Percentiles rank a stretch among this genome's conserved stretches.
Evolutionary conservation across 2,797 vertebrate genomes (phyloP).

Genomic region (Cyprinella venusta): DNA sequence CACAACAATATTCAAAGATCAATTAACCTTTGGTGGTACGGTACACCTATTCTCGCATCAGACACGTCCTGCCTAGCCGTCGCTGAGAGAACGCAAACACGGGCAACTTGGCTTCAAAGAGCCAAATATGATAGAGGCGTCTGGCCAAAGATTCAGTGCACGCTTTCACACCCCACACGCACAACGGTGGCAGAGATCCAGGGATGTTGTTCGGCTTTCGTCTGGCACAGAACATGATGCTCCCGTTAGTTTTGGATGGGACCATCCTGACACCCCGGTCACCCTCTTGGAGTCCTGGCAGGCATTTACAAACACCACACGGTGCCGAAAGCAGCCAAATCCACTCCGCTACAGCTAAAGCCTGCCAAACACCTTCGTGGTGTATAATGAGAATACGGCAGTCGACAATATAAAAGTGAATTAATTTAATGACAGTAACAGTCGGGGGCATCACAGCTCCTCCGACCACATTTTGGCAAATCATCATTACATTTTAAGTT

Average conservation of each 20-base stretch:
- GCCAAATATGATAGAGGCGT: slow-evolving; percentile 11
- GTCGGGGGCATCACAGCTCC: background rate
- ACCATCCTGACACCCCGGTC: slow-evolving; percentile 51
- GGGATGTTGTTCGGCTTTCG: slow-evolving; percentile 29
- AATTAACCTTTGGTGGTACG: background rate
- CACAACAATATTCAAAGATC: slow-evolving; percentile 20
- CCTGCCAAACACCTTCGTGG: slow-evolving; percentile 23
- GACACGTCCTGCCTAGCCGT: no score
- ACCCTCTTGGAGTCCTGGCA: slow-evolving; percentile 70
- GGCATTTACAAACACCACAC: slow-evolving; percentile 68
- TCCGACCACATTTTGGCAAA: background rate
- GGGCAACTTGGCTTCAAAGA: background rate
- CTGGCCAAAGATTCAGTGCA: background rate
- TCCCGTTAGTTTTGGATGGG: slow-evolving; percentile 40
- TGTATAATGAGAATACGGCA: background rate
- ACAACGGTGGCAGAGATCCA: slow-evolving; percentile 7
- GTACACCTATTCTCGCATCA: background rate
- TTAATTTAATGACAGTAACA: slow-evolving; percentile 36
- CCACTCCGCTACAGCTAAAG: slow-evolving; percentile 68
- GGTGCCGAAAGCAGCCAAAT: slow-evolving; percentile 74
- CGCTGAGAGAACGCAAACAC: background rate
- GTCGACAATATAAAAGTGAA: slow-evolving; percentile 32
- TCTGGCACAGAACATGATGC: slow-evolving; percentile 33
- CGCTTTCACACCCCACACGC: background rate
- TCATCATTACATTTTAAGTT: background rate